phyloP scores from a whole-genome alignment of 1,140 invertebrate genomes.

The Eriocheir sinensis region DNA sequence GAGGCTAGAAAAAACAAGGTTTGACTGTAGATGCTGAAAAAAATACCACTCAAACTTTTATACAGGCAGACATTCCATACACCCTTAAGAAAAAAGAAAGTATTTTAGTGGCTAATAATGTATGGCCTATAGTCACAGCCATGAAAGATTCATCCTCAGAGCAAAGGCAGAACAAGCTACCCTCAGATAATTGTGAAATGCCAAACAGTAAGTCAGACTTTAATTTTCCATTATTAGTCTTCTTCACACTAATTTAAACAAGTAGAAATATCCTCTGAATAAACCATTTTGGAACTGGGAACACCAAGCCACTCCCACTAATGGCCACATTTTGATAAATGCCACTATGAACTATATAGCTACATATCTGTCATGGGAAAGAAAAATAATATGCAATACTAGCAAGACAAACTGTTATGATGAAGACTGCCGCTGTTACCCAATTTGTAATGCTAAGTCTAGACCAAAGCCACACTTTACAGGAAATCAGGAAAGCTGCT shows the following conservation, averaged over 20 bases:
- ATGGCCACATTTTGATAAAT: conserved; percentile 23
- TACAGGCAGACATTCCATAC: conserved; percentile 61
- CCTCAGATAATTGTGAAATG: conserved; percentile 29
- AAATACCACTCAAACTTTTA: conserved; percentile 56
- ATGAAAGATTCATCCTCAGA: conserved; percentile 53
- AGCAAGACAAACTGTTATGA: neutral
- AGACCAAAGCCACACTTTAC: neutral
- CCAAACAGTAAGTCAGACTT: neutral
- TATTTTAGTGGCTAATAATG: conserved; percentile 62
- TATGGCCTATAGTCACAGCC: conserved; percentile 67
- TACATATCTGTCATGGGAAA: neutral
- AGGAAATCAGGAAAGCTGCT: neutral
- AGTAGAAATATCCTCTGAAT: neutral
- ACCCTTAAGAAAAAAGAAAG: conserved; percentile 49
- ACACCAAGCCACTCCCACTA: neutral
- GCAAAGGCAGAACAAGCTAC: conserved; percentile 50
- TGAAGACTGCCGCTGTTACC: conserved; percentile 22
- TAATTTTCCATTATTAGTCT: neutral
- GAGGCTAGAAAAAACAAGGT: conserved; percentile 72
- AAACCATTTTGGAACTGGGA: neutral
- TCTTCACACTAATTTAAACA: neutral
- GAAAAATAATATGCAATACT: neutral
- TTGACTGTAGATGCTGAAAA: conserved; percentile 62
- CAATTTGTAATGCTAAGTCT: neutral
- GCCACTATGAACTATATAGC: neutral